A percentile compares a stretch with the other conserved stretches of the same genome.
Evolutionary conservation across 2,113 vertebrate genomes (phyloP).

Genomic region (Catagonus wagneri): DNA sequence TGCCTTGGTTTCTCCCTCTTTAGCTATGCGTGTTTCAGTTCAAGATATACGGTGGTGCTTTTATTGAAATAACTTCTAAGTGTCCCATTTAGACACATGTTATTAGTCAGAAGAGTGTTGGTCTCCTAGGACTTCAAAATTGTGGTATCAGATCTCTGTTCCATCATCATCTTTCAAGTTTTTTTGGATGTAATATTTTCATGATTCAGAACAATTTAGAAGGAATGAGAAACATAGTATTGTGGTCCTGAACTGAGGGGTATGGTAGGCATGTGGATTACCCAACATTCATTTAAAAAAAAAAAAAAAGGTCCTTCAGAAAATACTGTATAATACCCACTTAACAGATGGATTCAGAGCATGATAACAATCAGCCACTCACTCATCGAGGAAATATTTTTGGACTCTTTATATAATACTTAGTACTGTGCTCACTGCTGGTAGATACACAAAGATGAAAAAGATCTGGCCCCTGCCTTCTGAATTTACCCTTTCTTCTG

Average conservation of each 20-base stretch:
- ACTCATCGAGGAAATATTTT: background rate
- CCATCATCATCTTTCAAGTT: background rate
- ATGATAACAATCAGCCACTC: background rate
- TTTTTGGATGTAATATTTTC: background rate
- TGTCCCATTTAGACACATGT: background rate
- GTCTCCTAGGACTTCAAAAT: background rate
- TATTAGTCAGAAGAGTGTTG: background rate
- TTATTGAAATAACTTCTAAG: slow-evolving; percentile 30
- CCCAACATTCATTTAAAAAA: background rate
- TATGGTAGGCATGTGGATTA: background rate
- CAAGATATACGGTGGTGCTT: background rate
- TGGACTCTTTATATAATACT: background rate
- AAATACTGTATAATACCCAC: background rate
- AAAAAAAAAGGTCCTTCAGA: background rate
- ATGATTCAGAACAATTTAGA: background rate
- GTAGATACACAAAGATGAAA: background rate
- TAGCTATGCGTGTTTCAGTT: background rate
- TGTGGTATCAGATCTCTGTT: background rate
- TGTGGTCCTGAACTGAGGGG: background rate
- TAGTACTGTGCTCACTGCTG: background rate
- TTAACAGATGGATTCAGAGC: background rate
- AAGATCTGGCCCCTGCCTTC: background rate
- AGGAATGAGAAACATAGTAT: background rate
- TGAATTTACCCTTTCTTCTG: background rate
- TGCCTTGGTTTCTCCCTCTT: background rate